Conservation (phyloP, 1,140 invertebrate species). For the Drosophila nebulosa region DNA sequence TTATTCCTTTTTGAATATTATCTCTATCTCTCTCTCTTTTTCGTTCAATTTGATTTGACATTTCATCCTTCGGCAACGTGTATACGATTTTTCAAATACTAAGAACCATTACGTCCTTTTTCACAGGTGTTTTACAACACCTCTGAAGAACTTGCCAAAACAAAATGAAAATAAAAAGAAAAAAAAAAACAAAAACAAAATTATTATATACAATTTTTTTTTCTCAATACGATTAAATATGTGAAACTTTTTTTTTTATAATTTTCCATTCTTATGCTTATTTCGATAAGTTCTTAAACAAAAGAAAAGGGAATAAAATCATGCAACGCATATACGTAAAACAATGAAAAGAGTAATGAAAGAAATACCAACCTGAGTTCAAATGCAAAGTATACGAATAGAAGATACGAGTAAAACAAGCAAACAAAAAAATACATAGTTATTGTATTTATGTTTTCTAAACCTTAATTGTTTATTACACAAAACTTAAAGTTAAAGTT, state of each 20-base stretch:
- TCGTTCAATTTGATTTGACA: slow-evolving; percentile 44
- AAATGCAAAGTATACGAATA: slow-evolving; percentile 81
- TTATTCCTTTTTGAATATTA: slow-evolving; percentile 44
- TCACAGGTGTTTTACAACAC: slow-evolving; percentile 61
- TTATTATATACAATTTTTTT: neutral
- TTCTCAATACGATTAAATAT: neutral
- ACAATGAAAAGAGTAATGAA: slow-evolving; percentile 49
- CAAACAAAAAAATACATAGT: slow-evolving; percentile 5
- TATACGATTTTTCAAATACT: slow-evolving; percentile 72
- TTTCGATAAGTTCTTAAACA: neutral
- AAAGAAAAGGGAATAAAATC: neutral
- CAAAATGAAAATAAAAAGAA: slow-evolving; percentile 27
- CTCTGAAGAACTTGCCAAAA: slow-evolving; percentile 66
- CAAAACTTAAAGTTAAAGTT: slow-evolving; percentile 71
- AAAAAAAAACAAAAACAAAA: slow-evolving; percentile 10
- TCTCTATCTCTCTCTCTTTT: slow-evolving; percentile 27
- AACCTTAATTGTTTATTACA: slow-evolving; percentile 14
- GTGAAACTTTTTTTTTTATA: neutral
- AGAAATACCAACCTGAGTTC: slow-evolving; percentile 80
- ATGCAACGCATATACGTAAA: slow-evolving; percentile 77
- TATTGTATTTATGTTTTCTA: slow-evolving; percentile 2
- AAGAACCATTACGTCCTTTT: slow-evolving; percentile 66
- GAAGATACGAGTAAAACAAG: slow-evolving; percentile 45
- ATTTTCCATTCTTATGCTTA: slow-evolving; percentile 15
- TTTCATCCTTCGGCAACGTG: slow-evolving; percentile 42